Evolutionary conservation across 1,140 invertebrate species (phyloP).

Genomic region (Drosophila bipectinata): DNA sequence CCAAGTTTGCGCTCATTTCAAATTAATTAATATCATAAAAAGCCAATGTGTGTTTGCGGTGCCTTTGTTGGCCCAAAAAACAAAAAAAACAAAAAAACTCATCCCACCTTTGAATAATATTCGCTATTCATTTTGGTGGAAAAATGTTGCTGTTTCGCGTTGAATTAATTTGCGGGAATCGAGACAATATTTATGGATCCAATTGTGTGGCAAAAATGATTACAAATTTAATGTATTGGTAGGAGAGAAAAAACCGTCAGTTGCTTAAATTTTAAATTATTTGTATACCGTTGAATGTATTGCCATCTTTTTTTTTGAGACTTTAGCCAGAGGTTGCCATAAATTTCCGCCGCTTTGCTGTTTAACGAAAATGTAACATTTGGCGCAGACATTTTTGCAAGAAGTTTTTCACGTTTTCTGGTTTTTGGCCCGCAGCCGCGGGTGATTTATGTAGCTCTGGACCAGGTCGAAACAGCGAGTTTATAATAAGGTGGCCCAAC

Average conservation of each 20-base stretch:
- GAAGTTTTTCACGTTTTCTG: conserved; percentile 50
- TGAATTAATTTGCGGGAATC: conserved; percentile 46
- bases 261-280: background rate
- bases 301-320: conserved; percentile 7
- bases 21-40: conserved; percentile 80
- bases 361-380: conserved; percentile 76
- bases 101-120: background rate
- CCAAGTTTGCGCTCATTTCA: conserved; percentile 50
- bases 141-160: conserved; percentile 9
- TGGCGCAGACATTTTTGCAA: conserved; percentile 67
- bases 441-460: conserved; percentile 63
- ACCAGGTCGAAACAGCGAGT: conserved; percentile 31
- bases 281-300: conserved; percentile 2
- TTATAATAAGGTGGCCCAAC: conserved; percentile 58
- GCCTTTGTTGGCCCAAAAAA: conserved; percentile 60
- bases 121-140: conserved; percentile 8
- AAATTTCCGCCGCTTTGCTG: conserved; percentile 41
- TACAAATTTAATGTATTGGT: conserved; percentile 19
- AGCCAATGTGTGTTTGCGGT: conserved; percentile 63
- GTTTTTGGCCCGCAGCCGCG: conserved; percentile 31
- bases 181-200: conserved; percentile 45
- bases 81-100: background rate
- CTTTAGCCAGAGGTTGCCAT: conserved; percentile 28
- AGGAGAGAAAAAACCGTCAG: background rate
- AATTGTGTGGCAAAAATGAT: conserved; percentile 39